Base-by-base conservation (phyloP, 2,113 vertebrate genomes). In the Macrotus californicus region DNA sequence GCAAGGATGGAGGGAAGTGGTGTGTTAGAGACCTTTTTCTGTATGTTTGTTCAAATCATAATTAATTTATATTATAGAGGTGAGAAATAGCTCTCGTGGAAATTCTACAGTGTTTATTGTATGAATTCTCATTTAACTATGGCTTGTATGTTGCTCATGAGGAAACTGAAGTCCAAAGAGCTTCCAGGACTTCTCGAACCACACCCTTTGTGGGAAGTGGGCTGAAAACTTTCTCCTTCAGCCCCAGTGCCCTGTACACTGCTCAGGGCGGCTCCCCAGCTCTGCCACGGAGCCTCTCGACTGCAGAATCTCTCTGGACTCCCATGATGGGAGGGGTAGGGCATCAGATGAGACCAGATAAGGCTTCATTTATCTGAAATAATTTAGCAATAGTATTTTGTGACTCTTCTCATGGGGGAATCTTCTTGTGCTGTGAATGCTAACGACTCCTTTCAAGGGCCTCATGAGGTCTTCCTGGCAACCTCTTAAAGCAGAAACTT, bases 331-430 rank as follows among this genome's bases (percentile, higher is more conserved):
- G 64, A 91, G 34, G 9, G 34, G 31, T 88, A 21, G 13, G 24
- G 15, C 43, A 67, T 14, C 5, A 75, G 21, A 69, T 61, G 43
- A 76, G 39, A 56, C 39, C 13, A 73, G 36, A 77, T 7, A 29
- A 85, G 36, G 2, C 11, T 91, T 73, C 67, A 72, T 89, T 92
- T 19, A 52, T 82, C 52, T 95, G 39, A 94, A 83, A 92, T 86
- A 82, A 89, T 66, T 52, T 81, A 79, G 39, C 75, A 75, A 31
- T 19, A 76, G 29, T 59, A 43, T 81, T 88, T 86, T 36, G 31
- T 67, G 29, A 66, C 39, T 84, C 31, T 79, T 90, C 69, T 72
- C 69, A 67, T 1, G 6, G 64, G 69, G 19, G 1, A 76, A 13
- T 87, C 21, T 81, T 69, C 67, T 92, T 31, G 34, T 36, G 43